Base-by-base conservation (phyloP, 2,888 invertebrate species). In the Euplagia quadripunctaria region DNA sequence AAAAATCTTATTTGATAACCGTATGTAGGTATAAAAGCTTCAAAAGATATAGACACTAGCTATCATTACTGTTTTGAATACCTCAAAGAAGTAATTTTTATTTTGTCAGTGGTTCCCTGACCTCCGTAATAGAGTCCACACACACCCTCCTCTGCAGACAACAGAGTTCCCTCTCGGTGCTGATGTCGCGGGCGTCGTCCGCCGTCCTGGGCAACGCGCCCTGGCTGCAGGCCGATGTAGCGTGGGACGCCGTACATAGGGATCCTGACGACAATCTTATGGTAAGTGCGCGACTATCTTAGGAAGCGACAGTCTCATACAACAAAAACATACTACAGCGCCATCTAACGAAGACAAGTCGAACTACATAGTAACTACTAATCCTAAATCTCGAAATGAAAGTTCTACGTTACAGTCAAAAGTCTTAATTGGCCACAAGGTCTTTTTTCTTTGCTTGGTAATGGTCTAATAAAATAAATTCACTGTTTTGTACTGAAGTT, bases 191-290 rank as follows among this genome's bases (percentile, higher is more conserved):
- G 1, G 91, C 92, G 0, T 92, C 93, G 0, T 90, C 93, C 0
- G 92, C 94, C 41, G 71, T 95, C 77, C 88, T 95, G 1, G 94
- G 94, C 55, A 94, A 93, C 86, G 89, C 90, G 76, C 95, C 95
- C 14, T 95, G 95, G 95, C 78, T 95, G 7, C 85, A 90, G 0
- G 91, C 86, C 1, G 94, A 94, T 74, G 88, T 94, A 0, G 88
- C 90, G 1, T 92, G 93, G 90, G 90, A 90, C n/a, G 88, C 88
- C 0, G 85, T 90, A 4, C 51, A 72, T 4, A 76, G 79, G 8
- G 80, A 84, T 8, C 78, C 83, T 5, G 76, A 75, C 1, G 90
- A 89, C 9, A 90, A 89, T 49, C 83, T 94, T 7, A 88, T 90
- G 88, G 94, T 94, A 58, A 89, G 86, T 61, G 46, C n/a, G n/a